Evolutionary conservation across 1,140 invertebrate genomes (phyloP).

Genomic region (Pseudachorutes palmiensis): DNA sequence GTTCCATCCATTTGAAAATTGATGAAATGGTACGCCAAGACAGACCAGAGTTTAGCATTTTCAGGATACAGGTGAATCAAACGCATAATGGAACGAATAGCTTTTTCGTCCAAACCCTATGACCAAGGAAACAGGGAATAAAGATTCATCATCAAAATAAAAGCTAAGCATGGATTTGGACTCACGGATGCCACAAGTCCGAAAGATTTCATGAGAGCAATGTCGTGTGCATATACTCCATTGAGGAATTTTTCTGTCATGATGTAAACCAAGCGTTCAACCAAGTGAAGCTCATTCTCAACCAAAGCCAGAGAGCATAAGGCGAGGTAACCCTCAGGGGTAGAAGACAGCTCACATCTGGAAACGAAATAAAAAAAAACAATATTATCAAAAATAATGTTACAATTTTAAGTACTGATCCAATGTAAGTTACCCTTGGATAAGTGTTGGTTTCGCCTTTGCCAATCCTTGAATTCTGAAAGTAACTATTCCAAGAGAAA

Average conservation of each 20-base stretch:
- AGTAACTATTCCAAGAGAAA: neutral
- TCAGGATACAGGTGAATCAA: neutral
- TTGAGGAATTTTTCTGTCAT: neutral
- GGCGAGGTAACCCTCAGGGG: neutral
- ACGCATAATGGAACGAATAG: neutral
- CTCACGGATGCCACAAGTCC: neutral
- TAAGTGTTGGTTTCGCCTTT: slow-evolving; percentile 1
- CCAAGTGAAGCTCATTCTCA: neutral
- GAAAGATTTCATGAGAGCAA: neutral
- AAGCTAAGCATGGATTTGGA: neutral
- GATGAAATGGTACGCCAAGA: neutral
- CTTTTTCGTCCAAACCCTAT: neutral
- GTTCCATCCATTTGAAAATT: neutral
- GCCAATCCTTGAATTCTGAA: neutral
- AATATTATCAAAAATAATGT: neutral
- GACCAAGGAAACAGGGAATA: too few relatives aligned
- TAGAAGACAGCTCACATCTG: slow-evolving; percentile 2
- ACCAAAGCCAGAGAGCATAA: slow-evolving; percentile 2
- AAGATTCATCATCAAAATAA: too few relatives aligned
- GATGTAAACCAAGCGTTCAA: neutral
- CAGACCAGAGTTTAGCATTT: neutral
- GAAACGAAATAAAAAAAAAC: neutral
- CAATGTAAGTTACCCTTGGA: slow-evolving; percentile 1
- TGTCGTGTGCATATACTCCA: neutral
- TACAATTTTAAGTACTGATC: neutral